Percentiles rank a stretch among this genome's conserved stretches.
These are phyloP conservation scores for Paragorgia papillata DNA, from an alignment of 92 coral and sea anemone species.

Conservation along the genomic window DNA sequence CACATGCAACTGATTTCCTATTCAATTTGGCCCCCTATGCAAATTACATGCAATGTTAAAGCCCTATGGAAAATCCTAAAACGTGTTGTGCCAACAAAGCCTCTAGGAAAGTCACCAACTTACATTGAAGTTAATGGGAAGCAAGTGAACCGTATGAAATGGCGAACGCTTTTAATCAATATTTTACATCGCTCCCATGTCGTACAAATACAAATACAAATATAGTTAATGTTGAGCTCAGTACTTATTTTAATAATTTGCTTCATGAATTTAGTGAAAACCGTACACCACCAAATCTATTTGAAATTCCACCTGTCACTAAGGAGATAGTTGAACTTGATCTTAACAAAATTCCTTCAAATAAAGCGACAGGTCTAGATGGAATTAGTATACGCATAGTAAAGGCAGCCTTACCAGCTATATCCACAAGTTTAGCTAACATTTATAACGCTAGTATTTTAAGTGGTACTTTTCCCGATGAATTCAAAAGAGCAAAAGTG, in stretches of 20 bases:
- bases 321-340: neutral
- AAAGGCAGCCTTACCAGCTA: neutral
- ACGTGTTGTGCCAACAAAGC: no score
- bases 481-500: conserved; percentile 48
- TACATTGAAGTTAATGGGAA: no score
- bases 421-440: conserved; percentile 23
- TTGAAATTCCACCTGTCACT: neutral
- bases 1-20: no score
- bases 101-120: no score
- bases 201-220: no score
- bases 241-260: neutral
- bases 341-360: neutral
- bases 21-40: no score
- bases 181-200: neutral
- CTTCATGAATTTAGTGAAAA: neutral
- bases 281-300: neutral
- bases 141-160: no score
- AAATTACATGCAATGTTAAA: no score
- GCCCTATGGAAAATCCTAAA: no score
- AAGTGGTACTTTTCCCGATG: conserved; percentile 38
- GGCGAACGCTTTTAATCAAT: neutral
- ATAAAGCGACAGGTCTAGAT: neutral
- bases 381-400: neutral
- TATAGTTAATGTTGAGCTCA: neutral
- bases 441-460: conserved; percentile 41